Evolutionary conservation across 2,888 invertebrate genomes (phyloP).

Genomic region (Caenorhabditis auriculariae): DNA sequence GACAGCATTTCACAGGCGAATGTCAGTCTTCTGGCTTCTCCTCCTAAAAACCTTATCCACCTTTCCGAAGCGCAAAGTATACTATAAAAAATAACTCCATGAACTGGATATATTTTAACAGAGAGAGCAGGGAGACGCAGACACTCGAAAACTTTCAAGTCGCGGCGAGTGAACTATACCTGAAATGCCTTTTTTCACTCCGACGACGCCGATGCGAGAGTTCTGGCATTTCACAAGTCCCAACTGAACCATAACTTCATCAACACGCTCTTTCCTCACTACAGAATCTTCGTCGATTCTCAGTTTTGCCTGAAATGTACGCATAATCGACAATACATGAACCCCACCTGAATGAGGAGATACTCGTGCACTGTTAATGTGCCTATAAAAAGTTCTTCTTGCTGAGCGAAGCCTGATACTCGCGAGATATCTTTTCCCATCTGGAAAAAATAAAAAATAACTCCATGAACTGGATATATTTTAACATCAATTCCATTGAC

Average conservation of each 20-base stretch:
- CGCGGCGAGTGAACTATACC: too few species aligned
- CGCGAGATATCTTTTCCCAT: slow-evolving; percentile 35
- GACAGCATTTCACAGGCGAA: slow-evolving; percentile 87
- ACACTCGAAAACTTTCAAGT: too few species aligned
- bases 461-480: too few species aligned
- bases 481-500: slow-evolving; percentile 41
- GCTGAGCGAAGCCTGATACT: slow-evolving; percentile 54
- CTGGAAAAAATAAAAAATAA: too few species aligned
- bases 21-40: slow-evolving; percentile 70
- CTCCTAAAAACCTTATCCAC: slow-evolving; percentile 82
- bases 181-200: slow-evolving; percentile 69
- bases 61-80: slow-evolving; percentile 70
- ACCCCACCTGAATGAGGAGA: slow-evolving; percentile 44
- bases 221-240: slow-evolving; percentile 85
- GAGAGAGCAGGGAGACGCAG: not conserved
- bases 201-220: slow-evolving; percentile 86
- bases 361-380: slow-evolving; percentile 59
- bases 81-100: not conserved
- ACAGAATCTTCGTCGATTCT: slow-evolving; percentile 15
- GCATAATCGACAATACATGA: not conserved
- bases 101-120: not conserved
- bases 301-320: slow-evolving; percentile 61
- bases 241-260: slow-evolving; percentile 76
- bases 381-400: slow-evolving; percentile 57
- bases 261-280: slow-evolving; percentile 13